Percentiles rank a stretch among this genome's conserved stretches.
These are phyloP conservation scores for Bergia sp. DNA, from an alignment of 92 coral and sea anemone genomes.

Conservation along the genomic window DNA sequence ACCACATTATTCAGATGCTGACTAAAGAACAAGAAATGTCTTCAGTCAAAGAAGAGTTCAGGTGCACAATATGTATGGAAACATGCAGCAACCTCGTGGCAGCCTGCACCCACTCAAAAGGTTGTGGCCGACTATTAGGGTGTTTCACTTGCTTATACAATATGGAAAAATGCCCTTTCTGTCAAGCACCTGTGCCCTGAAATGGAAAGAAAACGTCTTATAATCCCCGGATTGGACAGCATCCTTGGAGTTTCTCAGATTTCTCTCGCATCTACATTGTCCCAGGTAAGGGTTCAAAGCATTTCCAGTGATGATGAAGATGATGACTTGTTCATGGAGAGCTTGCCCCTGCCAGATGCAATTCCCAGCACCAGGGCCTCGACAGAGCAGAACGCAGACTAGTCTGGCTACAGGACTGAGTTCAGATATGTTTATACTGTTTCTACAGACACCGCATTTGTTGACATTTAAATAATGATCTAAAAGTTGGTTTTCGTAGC, in stretches of 20 bases:
- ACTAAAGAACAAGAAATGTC: conserved; percentile 26
- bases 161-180: conserved; percentile 40
- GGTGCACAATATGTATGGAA: conserved; percentile 41
- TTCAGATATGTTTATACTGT: no score
- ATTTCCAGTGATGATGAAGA: conserved; percentile 6
- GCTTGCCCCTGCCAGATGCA: no score
- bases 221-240: conserved; percentile 33
- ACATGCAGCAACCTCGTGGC: conserved; percentile 50
- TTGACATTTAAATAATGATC: no score
- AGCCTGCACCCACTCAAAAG: conserved; percentile 37
- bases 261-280: conserved; percentile 40
- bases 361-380: no score
- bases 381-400: no score
- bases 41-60: conserved; percentile 40
- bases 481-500: no score
- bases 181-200: conserved; percentile 18
- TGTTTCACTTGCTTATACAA: conserved; percentile 40
- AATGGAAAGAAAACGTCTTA: conserved; percentile 35
- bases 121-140: conserved; percentile 50
- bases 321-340: no score
- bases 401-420: no score
- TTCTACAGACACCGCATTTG: no score
- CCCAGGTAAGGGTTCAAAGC: conserved; percentile 21
- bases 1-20: conserved; percentile 36
- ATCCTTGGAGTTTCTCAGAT: conserved; percentile 40